Evolutionary conservation across 2,888 invertebrate species (phyloP).

Genomic region (Tillus elongatus): DNA sequence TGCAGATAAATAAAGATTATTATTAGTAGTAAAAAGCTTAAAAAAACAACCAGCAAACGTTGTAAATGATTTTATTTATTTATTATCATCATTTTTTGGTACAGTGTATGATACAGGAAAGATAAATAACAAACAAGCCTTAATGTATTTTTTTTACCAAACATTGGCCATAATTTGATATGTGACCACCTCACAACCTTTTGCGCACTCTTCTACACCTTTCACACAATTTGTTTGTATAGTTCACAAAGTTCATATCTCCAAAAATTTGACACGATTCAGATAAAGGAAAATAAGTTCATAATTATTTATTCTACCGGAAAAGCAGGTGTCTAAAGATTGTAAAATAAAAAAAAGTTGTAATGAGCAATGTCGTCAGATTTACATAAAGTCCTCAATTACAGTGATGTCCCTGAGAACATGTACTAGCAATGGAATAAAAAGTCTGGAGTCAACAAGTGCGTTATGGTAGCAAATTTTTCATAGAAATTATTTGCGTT

Average conservation of each 20-base stretch:
- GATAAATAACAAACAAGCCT: slow-evolving; percentile 35
- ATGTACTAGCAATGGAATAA: no score
- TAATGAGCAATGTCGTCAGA: no score
- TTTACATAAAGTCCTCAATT: no score
- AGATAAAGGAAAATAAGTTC: slow-evolving; percentile 5
- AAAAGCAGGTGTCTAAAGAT: no score
- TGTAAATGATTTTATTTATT: slow-evolving; percentile 35
- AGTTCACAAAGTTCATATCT: background rate
- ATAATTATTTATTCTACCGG: background rate
- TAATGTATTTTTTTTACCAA: slow-evolving; percentile 23
- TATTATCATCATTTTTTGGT: slow-evolving; percentile 36
- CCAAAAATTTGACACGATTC: background rate
- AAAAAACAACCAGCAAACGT: no score
- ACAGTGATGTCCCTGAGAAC: no score
- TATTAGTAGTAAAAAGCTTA: no score
- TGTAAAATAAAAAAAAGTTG: no score
- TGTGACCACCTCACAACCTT: slow-evolving; percentile 33
- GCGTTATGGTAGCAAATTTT: no score
- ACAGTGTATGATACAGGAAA: slow-evolving; percentile 41
- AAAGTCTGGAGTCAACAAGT: no score
- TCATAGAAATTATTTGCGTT: no score
- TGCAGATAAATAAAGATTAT: no score
- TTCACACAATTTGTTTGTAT: slow-evolving; percentile 12
- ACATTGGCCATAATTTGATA: slow-evolving; percentile 26
- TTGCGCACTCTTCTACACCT: slow-evolving; percentile 17